These are phyloP conservation scores for Pangasius krempfi DNA, from an alignment of 2,797 vertebrate genomes.

Conservation along the genomic window DNA sequence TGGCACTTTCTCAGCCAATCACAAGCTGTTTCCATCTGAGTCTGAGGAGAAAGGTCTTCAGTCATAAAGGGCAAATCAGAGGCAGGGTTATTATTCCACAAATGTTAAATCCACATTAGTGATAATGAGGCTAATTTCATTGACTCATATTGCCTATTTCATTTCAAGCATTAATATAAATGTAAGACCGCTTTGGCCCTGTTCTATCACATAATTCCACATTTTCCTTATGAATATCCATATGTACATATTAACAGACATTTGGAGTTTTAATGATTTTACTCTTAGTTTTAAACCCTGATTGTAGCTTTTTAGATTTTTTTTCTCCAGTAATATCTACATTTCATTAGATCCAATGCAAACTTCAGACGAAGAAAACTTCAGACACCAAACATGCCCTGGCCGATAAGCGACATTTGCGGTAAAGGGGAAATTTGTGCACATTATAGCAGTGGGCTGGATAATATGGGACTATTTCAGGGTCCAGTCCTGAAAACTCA, in stretches of 20 bases:
- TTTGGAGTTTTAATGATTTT: not conserved
- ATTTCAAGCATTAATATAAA: not conserved
- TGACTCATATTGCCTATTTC: not conserved
- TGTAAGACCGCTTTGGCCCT: not conserved
- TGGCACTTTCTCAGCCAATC: constrained; percentile 57
- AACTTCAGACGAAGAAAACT: not conserved
- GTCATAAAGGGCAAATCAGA: constrained; percentile 9
- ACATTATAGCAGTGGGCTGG: not conserved
- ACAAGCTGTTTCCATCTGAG: constrained; percentile 49
- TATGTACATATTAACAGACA: not conserved
- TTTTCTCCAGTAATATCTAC: not conserved
- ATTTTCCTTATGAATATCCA: not conserved
- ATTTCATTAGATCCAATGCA: not conserved
- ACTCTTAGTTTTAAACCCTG: not conserved
- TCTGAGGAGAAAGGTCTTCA: constrained; percentile 6
- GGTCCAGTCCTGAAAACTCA: not conserved
- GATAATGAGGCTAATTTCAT: not conserved
- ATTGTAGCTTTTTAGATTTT: not conserved
- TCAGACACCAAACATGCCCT: not conserved
- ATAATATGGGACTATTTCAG: not conserved
- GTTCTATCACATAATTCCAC: not conserved
- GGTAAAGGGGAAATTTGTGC: not conserved
- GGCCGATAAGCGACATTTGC: not conserved
- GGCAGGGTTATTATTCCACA: not conserved
- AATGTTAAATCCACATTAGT: constrained; percentile 12